Conservation (phyloP, 2,888 invertebrate species). For the Campopleginae sp. region DNA sequence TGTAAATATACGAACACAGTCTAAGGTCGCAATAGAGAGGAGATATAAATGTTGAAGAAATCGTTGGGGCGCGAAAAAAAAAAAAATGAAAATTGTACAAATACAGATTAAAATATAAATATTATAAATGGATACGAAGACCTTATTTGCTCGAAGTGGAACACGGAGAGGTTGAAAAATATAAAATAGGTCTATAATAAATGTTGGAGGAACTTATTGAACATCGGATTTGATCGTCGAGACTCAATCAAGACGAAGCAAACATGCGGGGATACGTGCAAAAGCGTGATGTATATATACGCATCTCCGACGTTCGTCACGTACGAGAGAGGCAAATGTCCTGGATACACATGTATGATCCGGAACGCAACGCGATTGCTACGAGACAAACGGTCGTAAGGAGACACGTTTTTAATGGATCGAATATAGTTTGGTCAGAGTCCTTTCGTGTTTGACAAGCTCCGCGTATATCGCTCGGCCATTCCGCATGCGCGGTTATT, state of each 20-base stretch:
- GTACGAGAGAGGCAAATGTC: slow-evolving; percentile 50
- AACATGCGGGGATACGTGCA: slow-evolving; percentile 57
- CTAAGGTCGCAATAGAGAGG: slow-evolving; percentile 40
- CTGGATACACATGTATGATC: background rate
- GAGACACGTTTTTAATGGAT: background rate
- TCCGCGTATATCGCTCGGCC: background rate
- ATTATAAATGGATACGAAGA: background rate
- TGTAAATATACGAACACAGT: slow-evolving; percentile 17
- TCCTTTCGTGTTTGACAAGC: background rate
- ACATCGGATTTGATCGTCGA: slow-evolving; percentile 60
- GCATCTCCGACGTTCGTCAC: slow-evolving; percentile 57
- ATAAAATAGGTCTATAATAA: slow-evolving; percentile 11
- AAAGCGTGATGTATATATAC: slow-evolving; percentile 41
- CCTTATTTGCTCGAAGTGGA: background rate
- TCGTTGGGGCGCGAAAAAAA: slow-evolving; percentile 10
- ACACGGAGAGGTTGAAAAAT: background rate
- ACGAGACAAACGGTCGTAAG: slow-evolving; percentile 2
- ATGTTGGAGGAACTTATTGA: slow-evolving; percentile 18
- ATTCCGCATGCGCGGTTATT: slow-evolving; percentile 25
- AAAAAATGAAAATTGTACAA: slow-evolving; percentile 1
- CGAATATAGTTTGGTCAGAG: background rate
- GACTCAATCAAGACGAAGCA: slow-evolving; percentile 67
- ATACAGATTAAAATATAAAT: background rate
- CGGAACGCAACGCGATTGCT: background rate
- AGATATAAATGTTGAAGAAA: slow-evolving; percentile 1